Evolutionary conservation across 2,888 invertebrate species (phyloP).

Genomic region (Sinodicranocentrus sp.): DNA sequence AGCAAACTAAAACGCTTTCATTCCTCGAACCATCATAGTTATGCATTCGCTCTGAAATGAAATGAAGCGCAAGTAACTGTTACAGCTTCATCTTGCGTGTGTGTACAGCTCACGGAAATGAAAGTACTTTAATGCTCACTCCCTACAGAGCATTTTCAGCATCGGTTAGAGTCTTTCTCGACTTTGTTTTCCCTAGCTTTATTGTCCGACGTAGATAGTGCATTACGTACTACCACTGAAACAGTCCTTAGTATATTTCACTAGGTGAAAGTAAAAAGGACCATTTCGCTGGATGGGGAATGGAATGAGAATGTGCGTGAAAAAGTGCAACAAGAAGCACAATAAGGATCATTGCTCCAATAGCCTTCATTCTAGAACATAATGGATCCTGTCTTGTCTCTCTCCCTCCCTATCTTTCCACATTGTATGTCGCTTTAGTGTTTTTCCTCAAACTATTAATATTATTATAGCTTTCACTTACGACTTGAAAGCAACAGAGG

Average conservation of each 20-base stretch:
- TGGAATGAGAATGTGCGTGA: neutral
- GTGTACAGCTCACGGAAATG: conserved; percentile 6
- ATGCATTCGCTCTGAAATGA: conserved; percentile 18
- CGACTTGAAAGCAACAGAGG: conserved; percentile 39
- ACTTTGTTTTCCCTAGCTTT: neutral
- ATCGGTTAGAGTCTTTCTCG: conserved; percentile 1
- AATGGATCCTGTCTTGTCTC: neutral
- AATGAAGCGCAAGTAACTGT: conserved; percentile 25
- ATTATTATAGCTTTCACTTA: conserved; percentile 42
- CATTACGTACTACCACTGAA: too few relatives aligned
- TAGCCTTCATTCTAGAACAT: too few relatives aligned
- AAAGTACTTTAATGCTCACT: conserved; percentile 27
- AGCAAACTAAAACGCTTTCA: too few relatives aligned
- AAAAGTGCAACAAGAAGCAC: conserved; percentile 18
- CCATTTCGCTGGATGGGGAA: neutral
- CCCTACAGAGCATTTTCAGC: conserved; percentile 19
- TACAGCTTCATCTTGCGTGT: conserved; percentile 19
- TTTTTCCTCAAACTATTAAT: conserved; percentile 24
- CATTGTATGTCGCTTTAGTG: conserved; percentile 1
- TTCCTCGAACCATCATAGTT: neutral
- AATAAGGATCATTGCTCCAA: neutral
- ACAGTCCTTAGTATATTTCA: too few relatives aligned
- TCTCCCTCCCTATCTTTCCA: conserved; percentile 17
- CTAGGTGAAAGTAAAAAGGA: neutral
- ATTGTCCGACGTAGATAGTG: neutral